phyloP scores from a whole-genome alignment of 2,797 vertebrate genomes.

The Podarcis siculus region DNA sequence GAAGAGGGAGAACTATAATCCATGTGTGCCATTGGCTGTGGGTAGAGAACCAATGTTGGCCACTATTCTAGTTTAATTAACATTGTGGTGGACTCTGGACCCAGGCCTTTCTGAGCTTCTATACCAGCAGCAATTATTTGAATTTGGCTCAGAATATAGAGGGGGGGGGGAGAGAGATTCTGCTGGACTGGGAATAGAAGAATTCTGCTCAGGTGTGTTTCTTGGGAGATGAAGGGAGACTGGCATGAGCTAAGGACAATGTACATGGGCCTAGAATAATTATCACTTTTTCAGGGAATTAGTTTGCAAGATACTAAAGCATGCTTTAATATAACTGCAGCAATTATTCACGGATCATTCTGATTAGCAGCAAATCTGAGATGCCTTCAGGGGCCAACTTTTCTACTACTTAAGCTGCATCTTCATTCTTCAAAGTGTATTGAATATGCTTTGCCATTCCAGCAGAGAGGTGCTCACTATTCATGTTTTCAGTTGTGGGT shows the following conservation, averaged over 20 bases:
- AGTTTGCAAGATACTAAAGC: slow-evolving; percentile 29
- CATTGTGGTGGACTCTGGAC: neutral
- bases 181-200: neutral
- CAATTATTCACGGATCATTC: slow-evolving; percentile 31
- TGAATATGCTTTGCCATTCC: neutral
- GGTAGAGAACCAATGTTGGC: neutral
- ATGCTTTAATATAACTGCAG: slow-evolving; percentile 15
- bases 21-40: neutral
- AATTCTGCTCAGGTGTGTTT: neutral
- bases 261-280: slow-evolving; percentile 42
- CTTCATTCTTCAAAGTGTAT: slow-evolving; percentile 19
- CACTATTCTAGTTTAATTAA: neutral
- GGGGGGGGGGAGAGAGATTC: no score
- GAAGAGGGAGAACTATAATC: no score
- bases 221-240: slow-evolving; percentile 35
- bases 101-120: neutral
- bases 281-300: slow-evolving; percentile 25
- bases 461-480: slow-evolving; percentile 17
- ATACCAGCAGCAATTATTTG: no score
- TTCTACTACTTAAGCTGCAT: slow-evolving; percentile 18
- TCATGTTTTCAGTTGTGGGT: slow-evolving; percentile 22
- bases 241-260: slow-evolving; percentile 41
- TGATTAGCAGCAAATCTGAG: slow-evolving; percentile 37
- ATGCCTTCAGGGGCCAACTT: neutral
- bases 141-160: neutral